Conservation (phyloP, 2,113 vertebrate genomes). For the Malurus alboscapulatus region DNA sequence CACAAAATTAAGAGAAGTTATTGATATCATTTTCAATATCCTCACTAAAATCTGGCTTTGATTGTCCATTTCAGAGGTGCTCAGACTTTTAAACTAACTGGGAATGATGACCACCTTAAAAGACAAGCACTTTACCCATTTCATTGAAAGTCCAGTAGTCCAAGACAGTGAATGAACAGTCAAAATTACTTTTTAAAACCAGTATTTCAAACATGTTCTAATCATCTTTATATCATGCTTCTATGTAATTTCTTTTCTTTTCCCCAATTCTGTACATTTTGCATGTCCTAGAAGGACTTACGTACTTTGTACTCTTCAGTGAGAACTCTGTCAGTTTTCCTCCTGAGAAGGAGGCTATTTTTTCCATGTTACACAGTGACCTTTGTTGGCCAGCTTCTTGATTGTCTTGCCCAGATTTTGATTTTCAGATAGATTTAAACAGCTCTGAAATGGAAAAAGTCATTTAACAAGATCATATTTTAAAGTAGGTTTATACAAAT, state of each 20-base stretch:
- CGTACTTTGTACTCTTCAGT: not conserved
- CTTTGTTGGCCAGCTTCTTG: not conserved
- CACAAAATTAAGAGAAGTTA: not conserved
- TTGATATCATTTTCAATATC: not conserved
- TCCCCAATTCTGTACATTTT: not conserved
- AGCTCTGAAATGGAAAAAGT: constrained; percentile 13
- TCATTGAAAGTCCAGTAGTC: not conserved
- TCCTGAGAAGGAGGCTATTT: not conserved
- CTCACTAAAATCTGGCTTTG: not conserved
- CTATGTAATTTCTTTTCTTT: not conserved
- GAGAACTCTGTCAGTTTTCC: not conserved
- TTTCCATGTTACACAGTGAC: not conserved
- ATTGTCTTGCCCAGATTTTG: constrained; percentile 15
- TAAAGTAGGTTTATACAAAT: not conserved
- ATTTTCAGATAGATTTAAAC: constrained; percentile 45
- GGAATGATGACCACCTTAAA: not conserved
- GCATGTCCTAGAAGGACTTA: constrained; percentile 20
- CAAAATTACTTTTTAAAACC: constrained; percentile 12
- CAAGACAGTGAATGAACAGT: not conserved
- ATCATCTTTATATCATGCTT: constrained; percentile 44
- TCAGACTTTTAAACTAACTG: not conserved
- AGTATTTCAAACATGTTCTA: constrained; percentile 33
- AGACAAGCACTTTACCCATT: not conserved
- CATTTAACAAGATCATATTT: not conserved
- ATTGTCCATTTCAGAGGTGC: not conserved